phyloP scores from a whole-genome alignment of 2,888 invertebrate species.

The Chrysodeixis includens region DNA sequence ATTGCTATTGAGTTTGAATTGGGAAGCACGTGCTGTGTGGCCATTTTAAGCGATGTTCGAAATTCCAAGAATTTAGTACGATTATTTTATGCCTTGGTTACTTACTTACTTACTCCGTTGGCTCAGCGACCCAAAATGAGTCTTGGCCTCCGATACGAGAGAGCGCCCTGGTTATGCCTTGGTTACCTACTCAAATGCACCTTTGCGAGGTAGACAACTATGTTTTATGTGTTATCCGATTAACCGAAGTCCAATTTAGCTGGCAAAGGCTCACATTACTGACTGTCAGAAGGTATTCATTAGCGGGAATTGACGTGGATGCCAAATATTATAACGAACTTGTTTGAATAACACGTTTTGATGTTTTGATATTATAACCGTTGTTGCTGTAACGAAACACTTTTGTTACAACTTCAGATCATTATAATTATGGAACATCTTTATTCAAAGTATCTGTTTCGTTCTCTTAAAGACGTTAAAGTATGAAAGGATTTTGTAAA shows the following conservation, averaged over 20 bases:
- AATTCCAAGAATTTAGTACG: slow-evolving; percentile 32
- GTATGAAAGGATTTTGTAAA: not conserved
- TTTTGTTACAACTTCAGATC: slow-evolving; percentile 35
- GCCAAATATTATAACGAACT: slow-evolving; percentile 54
- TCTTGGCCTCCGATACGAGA: too few relatives aligned
- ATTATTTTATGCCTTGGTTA: slow-evolving; percentile 40
- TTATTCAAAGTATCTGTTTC: slow-evolving; percentile 46
- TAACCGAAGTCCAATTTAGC: slow-evolving; percentile 50
- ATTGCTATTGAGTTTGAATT: slow-evolving; percentile 10
- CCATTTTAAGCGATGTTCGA: slow-evolving; percentile 20
- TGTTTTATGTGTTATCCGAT: slow-evolving; percentile 43
- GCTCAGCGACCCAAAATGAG: too few relatives aligned
- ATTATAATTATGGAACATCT: slow-evolving; percentile 49
- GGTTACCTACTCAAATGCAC: slow-evolving; percentile 49
- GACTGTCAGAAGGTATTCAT: slow-evolving; percentile 55
- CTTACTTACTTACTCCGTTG: slow-evolving; percentile 47
- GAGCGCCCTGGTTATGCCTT: too few relatives aligned
- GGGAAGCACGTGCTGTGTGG: not conserved
- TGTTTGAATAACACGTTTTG: slow-evolving; percentile 43
- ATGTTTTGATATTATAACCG: slow-evolving; percentile 34
- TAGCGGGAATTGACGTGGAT: slow-evolving; percentile 47
- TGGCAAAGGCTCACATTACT: slow-evolving; percentile 51
- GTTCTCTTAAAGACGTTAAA: slow-evolving; percentile 7
- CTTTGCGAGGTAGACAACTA: slow-evolving; percentile 38
- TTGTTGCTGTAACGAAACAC: slow-evolving; percentile 42